Conservation (phyloP, 2,888 invertebrate genomes). For the Apeira syringaria region DNA sequence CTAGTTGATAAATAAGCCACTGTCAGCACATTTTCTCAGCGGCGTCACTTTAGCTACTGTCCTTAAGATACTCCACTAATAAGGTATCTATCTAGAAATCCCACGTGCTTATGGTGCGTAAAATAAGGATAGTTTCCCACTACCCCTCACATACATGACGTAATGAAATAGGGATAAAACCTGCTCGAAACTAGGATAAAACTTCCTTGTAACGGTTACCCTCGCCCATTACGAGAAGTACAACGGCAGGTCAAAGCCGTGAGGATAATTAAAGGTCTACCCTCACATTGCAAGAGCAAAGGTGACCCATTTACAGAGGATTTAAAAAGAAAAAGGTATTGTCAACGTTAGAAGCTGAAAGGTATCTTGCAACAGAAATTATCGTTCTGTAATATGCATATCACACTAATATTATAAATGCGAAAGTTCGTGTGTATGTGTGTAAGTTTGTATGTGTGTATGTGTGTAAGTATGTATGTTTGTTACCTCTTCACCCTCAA, state of each 20-base stretch:
- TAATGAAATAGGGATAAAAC: conserved; percentile 26
- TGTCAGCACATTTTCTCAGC: too few relatives aligned
- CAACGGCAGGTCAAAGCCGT: conserved; percentile 4
- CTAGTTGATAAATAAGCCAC: too few relatives aligned
- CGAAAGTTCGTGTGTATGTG: too few relatives aligned
- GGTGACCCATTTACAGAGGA: background rate
- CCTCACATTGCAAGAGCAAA: conserved; percentile 1
- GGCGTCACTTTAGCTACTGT: too few relatives aligned
- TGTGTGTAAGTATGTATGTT: too few relatives aligned
- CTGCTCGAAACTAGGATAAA: conserved; percentile 11
- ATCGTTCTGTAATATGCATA: too few relatives aligned
- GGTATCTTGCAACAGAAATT: too few relatives aligned
- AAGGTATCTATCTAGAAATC: conserved; percentile 1
- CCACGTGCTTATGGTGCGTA: conserved; percentile 18
- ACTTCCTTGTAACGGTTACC: conserved; percentile 16
- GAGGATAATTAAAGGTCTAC: conserved; percentile 11
- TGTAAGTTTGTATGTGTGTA: too few relatives aligned
- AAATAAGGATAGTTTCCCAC: conserved; percentile 24
- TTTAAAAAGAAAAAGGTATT: background rate
- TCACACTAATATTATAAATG: too few relatives aligned
- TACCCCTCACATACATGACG: conserved; percentile 19
- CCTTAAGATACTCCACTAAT: too few relatives aligned
- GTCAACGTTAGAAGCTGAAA: too few relatives aligned
- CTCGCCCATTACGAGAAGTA: conserved; percentile 22
- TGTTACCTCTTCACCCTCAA: too few relatives aligned